A percentile compares a stretch with the other conserved stretches of the same genome.
phyloP scores from a whole-genome alignment of 1,140 invertebrate genomes.

The Trachymyrmex cornetzi region DNA sequence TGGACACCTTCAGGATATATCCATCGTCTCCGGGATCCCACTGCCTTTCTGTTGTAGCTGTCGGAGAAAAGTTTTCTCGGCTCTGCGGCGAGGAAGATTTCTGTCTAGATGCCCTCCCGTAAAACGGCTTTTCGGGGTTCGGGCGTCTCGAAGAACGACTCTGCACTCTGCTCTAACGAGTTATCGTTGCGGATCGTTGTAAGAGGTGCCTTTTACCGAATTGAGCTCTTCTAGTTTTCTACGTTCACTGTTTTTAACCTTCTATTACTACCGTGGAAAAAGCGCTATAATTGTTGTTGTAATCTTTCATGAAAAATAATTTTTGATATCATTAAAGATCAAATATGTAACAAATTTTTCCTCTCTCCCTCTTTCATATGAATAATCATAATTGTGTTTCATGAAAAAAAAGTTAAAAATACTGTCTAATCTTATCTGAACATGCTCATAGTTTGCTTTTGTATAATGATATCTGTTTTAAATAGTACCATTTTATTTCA shows the following conservation, averaged over 20 bases:
- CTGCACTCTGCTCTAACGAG: slow-evolving; percentile 65
- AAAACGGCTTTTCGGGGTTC: slow-evolving; percentile 73
- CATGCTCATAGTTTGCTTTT: background rate
- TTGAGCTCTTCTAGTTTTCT: slow-evolving; percentile 16
- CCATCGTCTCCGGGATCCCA: slow-evolving; percentile 50
- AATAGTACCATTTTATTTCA: slow-evolving; percentile 9
- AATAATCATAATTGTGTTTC: background rate
- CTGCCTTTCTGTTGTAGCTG: slow-evolving; percentile 38
- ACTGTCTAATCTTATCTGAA: background rate
- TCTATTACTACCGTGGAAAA: background rate
- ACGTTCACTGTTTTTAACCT: slow-evolving; percentile 42
- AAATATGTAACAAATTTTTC: background rate
- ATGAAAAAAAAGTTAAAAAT: background rate
- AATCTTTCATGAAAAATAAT: background rate
- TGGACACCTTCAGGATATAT: slow-evolving; percentile 64
- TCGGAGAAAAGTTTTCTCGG: slow-evolving; percentile 64
- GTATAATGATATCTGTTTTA: slow-evolving; percentile 24
- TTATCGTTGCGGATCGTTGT: slow-evolving; percentile 61
- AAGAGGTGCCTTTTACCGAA: slow-evolving; percentile 39
- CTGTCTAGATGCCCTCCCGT: slow-evolving; percentile 68
- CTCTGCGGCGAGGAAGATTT: slow-evolving; percentile 53
- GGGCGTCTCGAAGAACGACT: slow-evolving; percentile 53
- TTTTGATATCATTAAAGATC: background rate
- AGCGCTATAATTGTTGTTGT: background rate
- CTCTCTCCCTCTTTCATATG: background rate